Percentiles rank a stretch among this genome's conserved stretches.
Conservation (phyloP, 1,140 invertebrate genomes). For the Batillaria attramentaria region DNA sequence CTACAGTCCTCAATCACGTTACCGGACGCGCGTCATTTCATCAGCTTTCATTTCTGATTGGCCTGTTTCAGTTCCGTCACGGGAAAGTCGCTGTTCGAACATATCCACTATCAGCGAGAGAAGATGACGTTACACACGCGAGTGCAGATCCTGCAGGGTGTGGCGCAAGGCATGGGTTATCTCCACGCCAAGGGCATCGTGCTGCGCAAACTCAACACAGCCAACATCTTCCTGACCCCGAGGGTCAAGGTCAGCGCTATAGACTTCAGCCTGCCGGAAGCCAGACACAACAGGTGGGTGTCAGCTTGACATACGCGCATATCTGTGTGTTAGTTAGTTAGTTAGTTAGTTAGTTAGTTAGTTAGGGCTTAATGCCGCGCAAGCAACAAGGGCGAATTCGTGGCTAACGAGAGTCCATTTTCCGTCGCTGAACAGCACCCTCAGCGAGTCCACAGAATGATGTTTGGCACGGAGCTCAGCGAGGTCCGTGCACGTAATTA, state of each 20-base stretch:
- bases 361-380: too few relatives aligned
- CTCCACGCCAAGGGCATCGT: slow-evolving; percentile 74
- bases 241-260: slow-evolving; percentile 73
- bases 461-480: too few relatives aligned
- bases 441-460: too few relatives aligned
- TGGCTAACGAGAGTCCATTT: too few relatives aligned
- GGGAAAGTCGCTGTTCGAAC: slow-evolving; percentile 70
- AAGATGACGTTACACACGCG: slow-evolving; percentile 62
- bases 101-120: slow-evolving; percentile 63
- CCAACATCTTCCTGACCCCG: slow-evolving; percentile 73
- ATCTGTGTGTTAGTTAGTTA: not conserved
- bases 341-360: too few relatives aligned
- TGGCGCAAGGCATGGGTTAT: slow-evolving; percentile 73
- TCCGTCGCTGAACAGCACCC: too few relatives aligned
- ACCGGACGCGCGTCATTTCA: not conserved
- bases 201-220: slow-evolving; percentile 71
- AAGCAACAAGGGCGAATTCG: too few relatives aligned
- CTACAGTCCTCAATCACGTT: not conserved
- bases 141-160: slow-evolving; percentile 66
- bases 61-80: slow-evolving; percentile 63
- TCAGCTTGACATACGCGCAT: not conserved
- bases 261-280: slow-evolving; percentile 70
- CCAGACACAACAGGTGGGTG: slow-evolving; percentile 53
- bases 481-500: too few relatives aligned
- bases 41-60: not conserved